Conservation (phyloP, 2,888 invertebrate species). For the Drosophila borealis region DNA sequence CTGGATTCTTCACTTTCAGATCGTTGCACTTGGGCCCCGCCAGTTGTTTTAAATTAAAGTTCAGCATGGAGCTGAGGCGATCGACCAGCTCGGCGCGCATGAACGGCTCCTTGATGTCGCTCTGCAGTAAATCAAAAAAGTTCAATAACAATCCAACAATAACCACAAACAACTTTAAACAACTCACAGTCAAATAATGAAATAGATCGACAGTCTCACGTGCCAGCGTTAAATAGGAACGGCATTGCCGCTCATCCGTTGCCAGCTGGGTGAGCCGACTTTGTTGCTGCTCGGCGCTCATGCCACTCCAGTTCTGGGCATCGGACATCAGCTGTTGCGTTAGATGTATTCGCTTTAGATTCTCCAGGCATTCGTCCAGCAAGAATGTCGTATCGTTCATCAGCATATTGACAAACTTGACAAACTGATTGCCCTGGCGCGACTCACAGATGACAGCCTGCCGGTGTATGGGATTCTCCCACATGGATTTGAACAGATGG, state of each 20-base stretch:
- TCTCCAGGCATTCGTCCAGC: constrained; percentile 97
- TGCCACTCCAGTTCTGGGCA: constrained; percentile 88
- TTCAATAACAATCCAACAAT: background rate
- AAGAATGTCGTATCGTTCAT: constrained; percentile 99
- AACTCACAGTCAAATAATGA: constrained; percentile 93
- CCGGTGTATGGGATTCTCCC: constrained; percentile 95
- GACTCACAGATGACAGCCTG: constrained; percentile 96
- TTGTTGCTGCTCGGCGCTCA: constrained; percentile 90
- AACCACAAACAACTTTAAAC: background rate
- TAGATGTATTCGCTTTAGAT: constrained; percentile 94
- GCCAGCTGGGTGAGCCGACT: constrained; percentile 91
- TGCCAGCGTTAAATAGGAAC: constrained; percentile 95
- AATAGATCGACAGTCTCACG: constrained; percentile 99
- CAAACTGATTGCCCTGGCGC: constrained; percentile 95
- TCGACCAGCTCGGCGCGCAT: constrained; percentile 96
- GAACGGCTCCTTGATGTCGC: constrained; percentile 97
- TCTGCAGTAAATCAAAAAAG: constrained; percentile 34
- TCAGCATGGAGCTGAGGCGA: constrained; percentile 98
- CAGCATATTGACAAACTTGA: constrained; percentile 97
- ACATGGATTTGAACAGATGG: constrained; percentile 97
- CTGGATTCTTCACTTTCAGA: constrained; percentile 95
- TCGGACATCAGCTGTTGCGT: constrained; percentile 91
- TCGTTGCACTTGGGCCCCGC: constrained; percentile 98
- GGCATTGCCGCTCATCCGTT: constrained; percentile 94
- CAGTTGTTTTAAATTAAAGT: constrained; percentile 98